Base-by-base conservation (phyloP, 2,113 vertebrate genomes). In the Taxidea taxus region DNA sequence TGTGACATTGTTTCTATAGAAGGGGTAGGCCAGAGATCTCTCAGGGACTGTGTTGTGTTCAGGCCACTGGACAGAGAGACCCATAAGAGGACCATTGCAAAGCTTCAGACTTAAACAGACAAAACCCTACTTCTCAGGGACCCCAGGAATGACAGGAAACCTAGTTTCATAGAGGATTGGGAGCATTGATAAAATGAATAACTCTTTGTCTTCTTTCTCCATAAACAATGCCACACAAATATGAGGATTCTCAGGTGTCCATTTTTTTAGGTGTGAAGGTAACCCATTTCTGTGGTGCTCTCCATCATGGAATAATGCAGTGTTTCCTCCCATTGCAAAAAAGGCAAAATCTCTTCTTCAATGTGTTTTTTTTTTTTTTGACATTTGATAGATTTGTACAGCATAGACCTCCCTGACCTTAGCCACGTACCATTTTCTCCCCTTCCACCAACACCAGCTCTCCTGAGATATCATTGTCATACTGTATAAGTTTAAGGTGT, bases 1-100 rank as follows among this genome's bases (percentile, higher is more conserved):
- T 96, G 97, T 64, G 97, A 37, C 4, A 74, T 91, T 98, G 92
- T 97, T 90, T 97, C 90, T 88, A 1, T 29, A 18, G 92, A 87
- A 77, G 90, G 86, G 94, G 78, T 23, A 29, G 84, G 83, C 68
- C 0, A 6, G 77, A 70, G 62, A 16, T 39, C 75, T 80, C 39
- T 12, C 39, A 72, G 86, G 86, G 91, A 60, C 88, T 68, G 20
- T 12, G 78, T 31, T 91, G 85, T 95, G 51, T 89, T 51, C 15
- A 18, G 31, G 44, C 14, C 0, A 13, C 78, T 27, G 47, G 77
- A 23, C 90, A 94, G 90, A 94, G 87, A 87, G 44, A 70, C 70
- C 74, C 56, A 1, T 9, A 15, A 29, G 58, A 81, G 44, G 91
- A 94, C 93, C n/a, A 15, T 0, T 1, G 74, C 75, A 90, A 64